Evolutionary conservation across 2,888 invertebrate species (phyloP).

Genomic region (Chrysomela aeneicollis): DNA sequence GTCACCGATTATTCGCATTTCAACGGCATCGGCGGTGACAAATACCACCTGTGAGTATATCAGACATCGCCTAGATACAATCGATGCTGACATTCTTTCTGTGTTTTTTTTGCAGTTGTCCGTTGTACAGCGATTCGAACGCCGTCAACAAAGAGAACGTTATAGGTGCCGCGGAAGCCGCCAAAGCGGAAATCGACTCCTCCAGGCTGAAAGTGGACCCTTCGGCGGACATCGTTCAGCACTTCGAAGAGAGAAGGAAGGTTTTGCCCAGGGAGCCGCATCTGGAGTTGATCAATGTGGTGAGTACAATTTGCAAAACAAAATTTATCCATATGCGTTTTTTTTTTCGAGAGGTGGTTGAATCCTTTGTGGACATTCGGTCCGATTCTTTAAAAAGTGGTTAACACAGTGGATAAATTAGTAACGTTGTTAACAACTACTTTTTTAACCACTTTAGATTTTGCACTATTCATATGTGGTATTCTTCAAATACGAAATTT

Average conservation of each 20-base stretch:
- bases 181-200: constrained; percentile 55
- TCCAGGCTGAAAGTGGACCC: constrained; percentile 57
- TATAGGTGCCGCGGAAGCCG: constrained; percentile 56
- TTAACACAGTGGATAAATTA: no score
- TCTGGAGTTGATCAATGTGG: background rate
- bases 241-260: constrained; percentile 37
- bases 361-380: no score
- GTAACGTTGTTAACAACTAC: no score
- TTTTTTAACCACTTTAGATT: no score
- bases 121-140: constrained; percentile 59
- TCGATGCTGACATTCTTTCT: no score
- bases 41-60: constrained; percentile 49
- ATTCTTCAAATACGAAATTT: no score
- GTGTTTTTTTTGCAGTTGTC: constrained; percentile 58
- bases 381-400: no score
- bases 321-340: no score
- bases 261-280: constrained; percentile 24
- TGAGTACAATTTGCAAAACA: no score
- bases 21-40: constrained; percentile 59
- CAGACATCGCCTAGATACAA: no score
- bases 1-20: constrained; percentile 67
- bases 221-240: constrained; percentile 38
- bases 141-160: constrained; percentile 58
- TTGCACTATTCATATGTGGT: no score
- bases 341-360: no score